These are phyloP conservation scores for Melipona quadrifasciata DNA, from an alignment of 1,140 invertebrate species.

Conservation along the genomic window DNA sequence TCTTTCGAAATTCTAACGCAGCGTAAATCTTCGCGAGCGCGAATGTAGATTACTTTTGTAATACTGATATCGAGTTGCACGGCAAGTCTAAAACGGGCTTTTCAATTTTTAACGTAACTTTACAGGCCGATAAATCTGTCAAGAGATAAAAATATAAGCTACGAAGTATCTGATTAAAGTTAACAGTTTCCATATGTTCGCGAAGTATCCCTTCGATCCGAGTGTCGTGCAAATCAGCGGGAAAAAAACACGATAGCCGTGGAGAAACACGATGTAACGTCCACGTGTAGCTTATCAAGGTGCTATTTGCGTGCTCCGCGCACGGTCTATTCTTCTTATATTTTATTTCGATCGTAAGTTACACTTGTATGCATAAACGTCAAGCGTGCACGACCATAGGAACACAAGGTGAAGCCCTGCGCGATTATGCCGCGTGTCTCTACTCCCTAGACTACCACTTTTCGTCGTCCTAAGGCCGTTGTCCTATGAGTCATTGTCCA, in stretches of 20 bases:
- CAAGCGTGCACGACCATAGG: background rate
- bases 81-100: background rate
- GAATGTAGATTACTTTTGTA: too few species aligned
- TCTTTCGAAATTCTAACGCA: too few species aligned
- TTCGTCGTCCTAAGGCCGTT: constrained; percentile 51
- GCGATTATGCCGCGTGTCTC: constrained; percentile 11
- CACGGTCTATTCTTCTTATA: constrained; percentile 22
- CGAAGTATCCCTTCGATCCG: too few species aligned
- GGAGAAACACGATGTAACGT: constrained; percentile 7
- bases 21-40: too few species aligned
- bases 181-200: background rate
- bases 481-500: constrained; percentile 55
- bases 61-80: too few species aligned
- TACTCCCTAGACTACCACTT: constrained; percentile 50
- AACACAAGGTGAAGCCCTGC: background rate
- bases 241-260: too few species aligned
- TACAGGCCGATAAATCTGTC: background rate
- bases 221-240: background rate
- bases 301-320: background rate
- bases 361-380: constrained; percentile 25
- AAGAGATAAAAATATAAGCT: background rate
- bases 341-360: constrained; percentile 39
- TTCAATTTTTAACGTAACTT: background rate
- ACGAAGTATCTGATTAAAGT: background rate
- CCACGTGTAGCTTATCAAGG: constrained; percentile 16